Evolutionary conservation across 2,113 vertebrate genomes (phyloP).

Genomic region (Orthonyx spaldingii): DNA sequence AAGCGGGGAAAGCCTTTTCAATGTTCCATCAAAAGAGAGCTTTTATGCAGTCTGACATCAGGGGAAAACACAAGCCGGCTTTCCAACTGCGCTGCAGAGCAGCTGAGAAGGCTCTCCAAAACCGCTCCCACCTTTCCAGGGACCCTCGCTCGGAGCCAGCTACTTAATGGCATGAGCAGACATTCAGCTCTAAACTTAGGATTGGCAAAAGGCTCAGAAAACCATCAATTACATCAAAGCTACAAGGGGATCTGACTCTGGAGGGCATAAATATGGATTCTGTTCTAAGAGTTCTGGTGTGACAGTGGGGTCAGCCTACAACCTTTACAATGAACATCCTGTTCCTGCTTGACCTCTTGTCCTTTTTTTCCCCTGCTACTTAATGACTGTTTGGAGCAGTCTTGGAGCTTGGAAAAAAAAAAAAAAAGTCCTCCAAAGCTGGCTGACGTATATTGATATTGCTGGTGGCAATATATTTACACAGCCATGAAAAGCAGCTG

Average conservation of each 20-base stretch:
- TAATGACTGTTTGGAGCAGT: constrained; percentile 39
- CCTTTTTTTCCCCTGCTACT: constrained; percentile 51
- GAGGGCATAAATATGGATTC: constrained; percentile 62
- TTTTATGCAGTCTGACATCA: constrained; percentile 57
- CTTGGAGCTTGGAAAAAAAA: not conserved
- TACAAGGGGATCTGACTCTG: constrained; percentile 39
- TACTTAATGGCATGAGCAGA: constrained; percentile 58
- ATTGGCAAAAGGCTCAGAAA: constrained; percentile 54
- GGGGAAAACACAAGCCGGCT: constrained; percentile 51
- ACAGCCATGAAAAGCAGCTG: constrained; percentile 42
- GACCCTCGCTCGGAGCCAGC: constrained; percentile 50
- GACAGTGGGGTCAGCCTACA: constrained; percentile 62
- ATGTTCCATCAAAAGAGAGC: constrained; percentile 14
- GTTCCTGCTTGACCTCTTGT: constrained; percentile 60
- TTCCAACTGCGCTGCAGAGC: constrained; percentile 55
- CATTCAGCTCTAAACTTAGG: constrained; percentile 31
- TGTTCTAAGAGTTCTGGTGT: constrained; percentile 69
- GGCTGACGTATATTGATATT: constrained; percentile 35
- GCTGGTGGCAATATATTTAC: constrained; percentile 56
- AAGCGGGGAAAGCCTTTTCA: constrained; percentile 50
- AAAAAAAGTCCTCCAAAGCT: not conserved
- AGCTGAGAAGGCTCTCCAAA: constrained; percentile 40
- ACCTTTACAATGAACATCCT: constrained; percentile 70
- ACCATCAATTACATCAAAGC: constrained; percentile 66
- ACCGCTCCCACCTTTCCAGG: constrained; percentile 50